phyloP scores from a whole-genome alignment of 2,113 vertebrate genomes.

The Todiramphus saurophagus region DNA sequence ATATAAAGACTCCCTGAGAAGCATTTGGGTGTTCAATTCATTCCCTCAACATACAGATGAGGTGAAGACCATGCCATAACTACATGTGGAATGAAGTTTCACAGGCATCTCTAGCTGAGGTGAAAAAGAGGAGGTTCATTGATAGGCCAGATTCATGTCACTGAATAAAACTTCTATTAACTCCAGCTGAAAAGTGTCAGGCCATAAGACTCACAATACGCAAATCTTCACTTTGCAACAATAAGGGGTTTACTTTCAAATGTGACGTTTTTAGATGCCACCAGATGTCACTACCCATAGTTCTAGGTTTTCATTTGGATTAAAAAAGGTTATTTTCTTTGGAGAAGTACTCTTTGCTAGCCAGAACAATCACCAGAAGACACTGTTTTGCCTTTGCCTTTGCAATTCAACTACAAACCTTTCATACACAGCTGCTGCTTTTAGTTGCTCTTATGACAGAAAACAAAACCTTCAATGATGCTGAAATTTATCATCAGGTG shows the following conservation, averaged over 20 bases:
- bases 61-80: neutral
- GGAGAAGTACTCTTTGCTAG: neutral
- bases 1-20: neutral
- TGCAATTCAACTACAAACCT: neutral
- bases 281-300: constrained; percentile 40
- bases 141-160: neutral
- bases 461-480: neutral
- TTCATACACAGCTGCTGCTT: neutral
- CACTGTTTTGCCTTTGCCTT: neutral
- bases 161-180: neutral
- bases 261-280: constrained; percentile 27
- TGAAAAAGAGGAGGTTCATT: neutral
- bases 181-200: neutral
- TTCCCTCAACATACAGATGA: neutral
- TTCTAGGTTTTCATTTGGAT: neutral
- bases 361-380: neutral
- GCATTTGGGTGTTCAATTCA: neutral
- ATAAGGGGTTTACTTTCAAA: neutral
- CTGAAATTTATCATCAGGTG: neutral
- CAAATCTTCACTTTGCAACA: neutral
- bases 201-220: neutral
- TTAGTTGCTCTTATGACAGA: neutral
- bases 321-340: neutral
- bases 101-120: neutral
- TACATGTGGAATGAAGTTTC: neutral